A percentile compares a stretch with the other conserved stretches of the same genome.
Conservation (phyloP, 2,797 vertebrate species). For the Lagorchestes hirsutus region DNA sequence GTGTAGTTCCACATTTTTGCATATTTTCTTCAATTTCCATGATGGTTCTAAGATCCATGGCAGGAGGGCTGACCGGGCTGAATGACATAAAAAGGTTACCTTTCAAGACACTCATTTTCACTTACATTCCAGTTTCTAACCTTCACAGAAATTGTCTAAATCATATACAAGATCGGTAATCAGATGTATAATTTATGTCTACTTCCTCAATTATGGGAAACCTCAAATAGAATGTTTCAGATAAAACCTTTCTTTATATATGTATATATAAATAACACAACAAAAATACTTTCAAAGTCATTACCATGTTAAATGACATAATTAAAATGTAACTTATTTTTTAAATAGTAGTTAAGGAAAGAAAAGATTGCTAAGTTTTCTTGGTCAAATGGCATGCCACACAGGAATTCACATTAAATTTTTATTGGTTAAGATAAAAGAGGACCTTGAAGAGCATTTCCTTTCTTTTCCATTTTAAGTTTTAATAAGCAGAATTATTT, state of each 20-base stretch:
- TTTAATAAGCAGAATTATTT: constrained; percentile 54
- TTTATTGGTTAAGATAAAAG: constrained; percentile 15
- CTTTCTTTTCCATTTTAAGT: constrained; percentile 5
- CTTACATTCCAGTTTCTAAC: constrained; percentile 75
- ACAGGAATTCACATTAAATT: constrained; percentile 38
- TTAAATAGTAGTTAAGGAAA: constrained; percentile 28
- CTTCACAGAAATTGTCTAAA: constrained; percentile 76
- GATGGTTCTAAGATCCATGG: constrained; percentile 95
- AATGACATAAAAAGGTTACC: constrained; percentile 80
- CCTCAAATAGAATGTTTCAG: constrained; percentile 81
- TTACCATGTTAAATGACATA: constrained; percentile 62
- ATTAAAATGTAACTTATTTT: constrained; percentile 38
- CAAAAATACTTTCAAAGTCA: constrained; percentile 75
- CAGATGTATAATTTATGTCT: constrained; percentile 76
- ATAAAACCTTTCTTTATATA: constrained; percentile 74
- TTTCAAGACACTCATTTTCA: constrained; percentile 77
- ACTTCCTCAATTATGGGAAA: constrained; percentile 81
- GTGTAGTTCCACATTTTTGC: constrained; percentile 89
- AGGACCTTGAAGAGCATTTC: constrained; percentile 38
- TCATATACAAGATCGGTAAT: constrained; percentile 71
- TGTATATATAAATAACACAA: constrained; percentile 59
- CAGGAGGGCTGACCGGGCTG: constrained; percentile 88
- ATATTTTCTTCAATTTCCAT: constrained; percentile 97
- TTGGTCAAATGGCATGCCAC: constrained; percentile 29
- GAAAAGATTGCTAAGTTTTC: constrained; percentile 20